A percentile compares a stretch with the other conserved stretches of the same genome.
Evolutionary conservation across 2,797 vertebrate species (phyloP).

Genomic region (Aldrovandia affinis): DNA sequence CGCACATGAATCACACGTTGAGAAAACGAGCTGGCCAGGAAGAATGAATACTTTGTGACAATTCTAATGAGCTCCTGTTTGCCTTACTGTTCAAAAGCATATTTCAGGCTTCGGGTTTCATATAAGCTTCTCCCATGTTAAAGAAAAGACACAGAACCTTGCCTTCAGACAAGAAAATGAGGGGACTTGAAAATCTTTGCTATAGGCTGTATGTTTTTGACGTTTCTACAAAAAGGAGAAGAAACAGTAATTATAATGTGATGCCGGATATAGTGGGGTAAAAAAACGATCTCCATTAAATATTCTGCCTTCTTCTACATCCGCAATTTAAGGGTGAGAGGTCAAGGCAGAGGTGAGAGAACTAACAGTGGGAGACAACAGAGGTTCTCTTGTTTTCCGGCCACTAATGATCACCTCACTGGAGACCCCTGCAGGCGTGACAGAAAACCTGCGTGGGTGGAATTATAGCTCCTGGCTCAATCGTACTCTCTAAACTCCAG

Average conservation of each 20-base stretch:
- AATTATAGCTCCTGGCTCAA: neutral
- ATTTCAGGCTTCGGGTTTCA: neutral
- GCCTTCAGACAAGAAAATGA: neutral
- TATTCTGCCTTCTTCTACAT: neutral
- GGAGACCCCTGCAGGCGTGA: neutral
- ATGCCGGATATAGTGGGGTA: neutral
- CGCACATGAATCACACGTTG: slow-evolving; percentile 1
- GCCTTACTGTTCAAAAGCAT: slow-evolving; percentile 37
- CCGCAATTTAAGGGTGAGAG: neutral
- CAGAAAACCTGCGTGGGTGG: neutral
- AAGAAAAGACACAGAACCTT: neutral
- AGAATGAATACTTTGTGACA: slow-evolving; percentile 13
- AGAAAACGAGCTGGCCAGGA: slow-evolving; percentile 12
- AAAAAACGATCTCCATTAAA: neutral
- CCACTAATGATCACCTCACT: neutral
- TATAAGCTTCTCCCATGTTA: neutral
- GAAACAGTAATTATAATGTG: neutral
- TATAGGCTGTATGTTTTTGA: neutral
- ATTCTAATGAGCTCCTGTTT: slow-evolving; percentile 38
- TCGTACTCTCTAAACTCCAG: neutral
- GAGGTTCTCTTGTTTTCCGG: neutral
- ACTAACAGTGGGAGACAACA: neutral
- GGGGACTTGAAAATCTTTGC: neutral
- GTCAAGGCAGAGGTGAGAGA: neutral
- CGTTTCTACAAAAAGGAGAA: neutral